phyloP scores from a whole-genome alignment of 2,888 invertebrate species.

The Apeira syringaria region DNA sequence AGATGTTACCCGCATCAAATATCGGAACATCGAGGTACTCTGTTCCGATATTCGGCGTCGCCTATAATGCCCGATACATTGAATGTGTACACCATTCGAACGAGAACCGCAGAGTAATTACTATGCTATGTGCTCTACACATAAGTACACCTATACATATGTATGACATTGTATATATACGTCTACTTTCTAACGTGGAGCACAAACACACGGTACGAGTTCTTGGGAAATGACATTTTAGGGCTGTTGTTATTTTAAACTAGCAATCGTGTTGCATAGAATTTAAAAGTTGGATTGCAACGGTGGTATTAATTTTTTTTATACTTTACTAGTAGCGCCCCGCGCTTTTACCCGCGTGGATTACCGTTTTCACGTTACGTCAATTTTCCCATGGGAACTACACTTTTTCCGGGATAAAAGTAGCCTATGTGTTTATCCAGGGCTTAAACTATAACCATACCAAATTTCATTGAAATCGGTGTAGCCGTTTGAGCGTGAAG shows the following conservation, averaged over 20 bases:
- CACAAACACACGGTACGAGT: conserved; percentile 39
- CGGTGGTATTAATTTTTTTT: too few relatives aligned
- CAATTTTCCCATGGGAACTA: too few relatives aligned
- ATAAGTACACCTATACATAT: conserved; percentile 14
- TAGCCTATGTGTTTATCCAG: too few relatives aligned
- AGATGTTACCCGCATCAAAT: conserved; percentile 7
- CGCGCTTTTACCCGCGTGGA: too few relatives aligned
- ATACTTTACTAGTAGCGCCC: too few relatives aligned
- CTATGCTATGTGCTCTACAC: conserved; percentile 25
- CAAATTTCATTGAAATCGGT: too few relatives aligned
- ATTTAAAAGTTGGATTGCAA: too few relatives aligned
- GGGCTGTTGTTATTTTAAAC: conserved; percentile 30
- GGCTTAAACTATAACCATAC: too few relatives aligned
- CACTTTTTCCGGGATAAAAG: too few relatives aligned
- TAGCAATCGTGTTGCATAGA: too few relatives aligned
- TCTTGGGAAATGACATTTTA: conserved; percentile 43
- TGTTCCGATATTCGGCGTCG: neutral
- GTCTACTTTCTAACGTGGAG: conserved; percentile 40
- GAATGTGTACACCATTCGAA: conserved; percentile 26
- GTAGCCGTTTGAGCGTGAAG: too few relatives aligned
- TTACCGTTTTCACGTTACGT: too few relatives aligned
- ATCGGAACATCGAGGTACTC: conserved; percentile 13
- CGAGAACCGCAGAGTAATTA: conserved; percentile 39
- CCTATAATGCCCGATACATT: conserved; percentile 14
- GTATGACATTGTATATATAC: conserved; percentile 11